phyloP scores from a whole-genome alignment of 2,797 vertebrate genomes.

The Kryptolebias ocellatus region DNA sequence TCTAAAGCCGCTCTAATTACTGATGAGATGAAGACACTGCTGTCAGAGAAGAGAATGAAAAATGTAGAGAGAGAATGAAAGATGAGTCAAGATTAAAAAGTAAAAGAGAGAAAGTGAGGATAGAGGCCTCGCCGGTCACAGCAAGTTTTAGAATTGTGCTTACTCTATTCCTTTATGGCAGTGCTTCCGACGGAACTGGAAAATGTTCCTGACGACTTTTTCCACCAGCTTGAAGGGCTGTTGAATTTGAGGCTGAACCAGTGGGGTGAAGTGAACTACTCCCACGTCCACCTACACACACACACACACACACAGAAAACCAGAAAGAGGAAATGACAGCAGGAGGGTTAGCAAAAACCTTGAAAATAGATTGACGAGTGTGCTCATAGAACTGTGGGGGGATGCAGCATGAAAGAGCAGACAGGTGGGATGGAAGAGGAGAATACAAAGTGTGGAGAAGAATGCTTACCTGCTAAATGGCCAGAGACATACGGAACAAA shows the following conservation, averaged over 20 bases:
- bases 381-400: constrained; percentile 8
- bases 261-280: constrained; percentile 91
- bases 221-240: constrained; percentile 95
- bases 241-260: constrained; percentile 88
- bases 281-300: constrained; percentile 90
- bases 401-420: constrained; percentile 8
- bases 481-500: constrained; percentile 26
- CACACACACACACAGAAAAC: constrained; percentile 36
- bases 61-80: constrained; percentile 49
- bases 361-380: constrained; percentile 11
- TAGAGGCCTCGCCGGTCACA: constrained; percentile 10
- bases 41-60: constrained; percentile 47
- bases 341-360: constrained; percentile 21
- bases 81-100: constrained; percentile 51
- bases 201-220: constrained; percentile 88
- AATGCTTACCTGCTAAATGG: constrained; percentile 43
- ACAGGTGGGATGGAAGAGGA: constrained; percentile 17
- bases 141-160: constrained; percentile 54
- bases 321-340: constrained; percentile 25
- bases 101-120: constrained; percentile 7
- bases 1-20: constrained; percentile 38
- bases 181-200: constrained; percentile 94
- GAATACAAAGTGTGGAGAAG: constrained; percentile 24
- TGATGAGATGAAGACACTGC: constrained; percentile 37
- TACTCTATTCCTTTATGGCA: constrained; percentile 91